A percentile compares a stretch with the other conserved stretches of the same genome.
Evolutionary conservation across 2,113 vertebrate genomes (phyloP).

Genomic region (Dermatemys mawii): DNA sequence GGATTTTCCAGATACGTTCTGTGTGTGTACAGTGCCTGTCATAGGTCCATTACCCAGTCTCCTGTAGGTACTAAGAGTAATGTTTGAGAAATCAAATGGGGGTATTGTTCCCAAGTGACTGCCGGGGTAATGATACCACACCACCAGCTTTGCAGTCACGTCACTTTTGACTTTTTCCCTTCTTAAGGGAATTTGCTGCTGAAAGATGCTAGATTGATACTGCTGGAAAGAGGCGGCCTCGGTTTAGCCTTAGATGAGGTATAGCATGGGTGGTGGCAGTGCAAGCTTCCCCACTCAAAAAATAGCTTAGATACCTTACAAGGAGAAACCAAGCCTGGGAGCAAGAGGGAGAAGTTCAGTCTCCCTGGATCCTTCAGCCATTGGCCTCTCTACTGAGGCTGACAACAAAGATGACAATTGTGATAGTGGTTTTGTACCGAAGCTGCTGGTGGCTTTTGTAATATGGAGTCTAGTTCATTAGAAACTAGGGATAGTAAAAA

Average conservation of each 20-base stretch:
- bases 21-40: not conserved
- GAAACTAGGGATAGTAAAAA: not conserved
- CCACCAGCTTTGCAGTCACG: not conserved
- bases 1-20: not conserved
- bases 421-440: not conserved
- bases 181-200: slow-evolving; percentile 1
- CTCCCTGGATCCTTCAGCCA: not conserved
- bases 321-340: not conserved
- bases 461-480: not conserved
- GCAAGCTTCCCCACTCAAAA: not conserved
- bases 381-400: not conserved
- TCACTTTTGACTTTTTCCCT: not conserved
- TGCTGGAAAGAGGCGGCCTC: not conserved
- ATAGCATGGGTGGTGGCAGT: not conserved
- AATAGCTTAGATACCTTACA: not conserved
- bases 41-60: not conserved
- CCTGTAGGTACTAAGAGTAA: not conserved
- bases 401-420: not conserved
- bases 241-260: not conserved
- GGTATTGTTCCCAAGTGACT: not conserved
- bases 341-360: not conserved
- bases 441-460: not conserved
- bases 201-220: not conserved
- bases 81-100: not conserved
- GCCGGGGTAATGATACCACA: not conserved